Percentiles rank a stretch among this genome's conserved stretches.
Conservation (phyloP, 2,113 vertebrate genomes). For the Orientallactaga bullata region DNA sequence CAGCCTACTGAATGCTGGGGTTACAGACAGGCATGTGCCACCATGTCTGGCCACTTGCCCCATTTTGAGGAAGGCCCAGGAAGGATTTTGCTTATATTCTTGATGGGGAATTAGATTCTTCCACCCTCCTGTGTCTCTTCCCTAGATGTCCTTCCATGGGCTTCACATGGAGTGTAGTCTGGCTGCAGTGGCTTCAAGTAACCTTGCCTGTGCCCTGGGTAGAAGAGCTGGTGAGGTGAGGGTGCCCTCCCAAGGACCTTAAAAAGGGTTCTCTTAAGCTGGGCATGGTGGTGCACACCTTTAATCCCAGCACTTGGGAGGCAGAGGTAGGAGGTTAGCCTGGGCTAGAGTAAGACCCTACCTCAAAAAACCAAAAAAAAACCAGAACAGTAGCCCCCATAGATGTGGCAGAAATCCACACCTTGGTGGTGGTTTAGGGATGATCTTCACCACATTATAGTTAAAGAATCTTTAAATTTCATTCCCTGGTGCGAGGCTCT, state of each 20-base stretch:
- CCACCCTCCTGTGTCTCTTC: neutral
- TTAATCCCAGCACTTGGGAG: no score
- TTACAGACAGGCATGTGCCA: neutral
- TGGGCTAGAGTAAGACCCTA: no score
- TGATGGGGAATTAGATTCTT: no score
- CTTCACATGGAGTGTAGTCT: neutral
- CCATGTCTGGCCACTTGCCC: neutral
- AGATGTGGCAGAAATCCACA: neutral
- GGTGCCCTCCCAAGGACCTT: neutral
- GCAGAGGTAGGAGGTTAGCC: no score
- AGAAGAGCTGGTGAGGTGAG: neutral
- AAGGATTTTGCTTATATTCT: neutral
- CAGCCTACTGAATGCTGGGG: neutral
- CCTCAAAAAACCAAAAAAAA: neutral
- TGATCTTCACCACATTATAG: neutral
- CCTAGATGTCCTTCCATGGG: neutral
- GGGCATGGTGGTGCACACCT: no score
- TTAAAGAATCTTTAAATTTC: neutral
- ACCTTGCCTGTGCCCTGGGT: neutral
- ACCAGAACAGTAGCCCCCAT: neutral
- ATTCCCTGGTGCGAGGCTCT: neutral
- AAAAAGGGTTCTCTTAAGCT: no score
- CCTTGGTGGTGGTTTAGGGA: constrained; percentile 5
- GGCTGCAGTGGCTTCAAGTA: neutral
- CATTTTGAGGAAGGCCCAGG: neutral